phyloP scores from a whole-genome alignment of 2,113 vertebrate genomes.

The Gymnobelideus leadbeateri region DNA sequence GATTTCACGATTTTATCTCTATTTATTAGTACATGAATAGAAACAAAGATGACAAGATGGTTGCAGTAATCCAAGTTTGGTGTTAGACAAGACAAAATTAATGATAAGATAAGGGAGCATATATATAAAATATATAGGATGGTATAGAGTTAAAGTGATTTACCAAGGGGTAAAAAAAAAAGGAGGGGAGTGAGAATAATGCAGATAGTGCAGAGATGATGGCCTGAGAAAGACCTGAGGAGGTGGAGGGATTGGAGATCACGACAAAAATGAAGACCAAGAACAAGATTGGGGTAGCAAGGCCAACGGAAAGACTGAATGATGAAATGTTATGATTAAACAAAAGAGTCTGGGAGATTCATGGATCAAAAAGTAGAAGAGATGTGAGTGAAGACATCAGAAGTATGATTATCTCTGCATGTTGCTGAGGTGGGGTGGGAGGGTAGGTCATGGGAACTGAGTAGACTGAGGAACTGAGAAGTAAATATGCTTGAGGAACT shows the following conservation, averaged over 20 bases:
- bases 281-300: neutral
- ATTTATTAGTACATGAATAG: no score
- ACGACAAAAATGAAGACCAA: neutral
- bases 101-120: neutral
- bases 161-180: neutral
- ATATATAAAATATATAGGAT: neutral
- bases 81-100: neutral
- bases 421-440: neutral
- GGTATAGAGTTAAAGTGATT: neutral
- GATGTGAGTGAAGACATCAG: neutral
- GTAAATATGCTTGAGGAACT: neutral
- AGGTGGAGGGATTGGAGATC: neutral
- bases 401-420: neutral
- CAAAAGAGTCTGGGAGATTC: neutral
- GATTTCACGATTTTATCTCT: no score
- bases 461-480: neutral
- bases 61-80: no score
- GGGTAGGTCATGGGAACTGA: neutral
- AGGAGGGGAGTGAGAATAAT: neutral
- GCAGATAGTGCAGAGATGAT: neutral
- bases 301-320: neutral
- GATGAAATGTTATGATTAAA: neutral
- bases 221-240: neutral
- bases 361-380: neutral
- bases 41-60: no score